Evolutionary conservation across 2,797 vertebrate species (phyloP).

Genomic region (Scolopax rusticola): DNA sequence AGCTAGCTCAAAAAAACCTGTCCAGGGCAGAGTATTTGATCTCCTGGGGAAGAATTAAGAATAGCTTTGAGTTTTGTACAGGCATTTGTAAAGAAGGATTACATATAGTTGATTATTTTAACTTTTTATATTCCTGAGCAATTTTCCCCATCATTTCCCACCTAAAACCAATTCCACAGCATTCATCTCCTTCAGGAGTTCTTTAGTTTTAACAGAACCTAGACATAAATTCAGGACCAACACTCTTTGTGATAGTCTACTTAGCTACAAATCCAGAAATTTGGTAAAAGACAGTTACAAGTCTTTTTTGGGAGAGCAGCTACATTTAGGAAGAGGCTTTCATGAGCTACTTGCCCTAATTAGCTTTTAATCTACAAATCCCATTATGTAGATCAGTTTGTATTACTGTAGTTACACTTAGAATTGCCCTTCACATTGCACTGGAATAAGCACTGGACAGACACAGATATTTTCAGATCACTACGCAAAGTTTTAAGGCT

Average conservation of each 20-base stretch:
- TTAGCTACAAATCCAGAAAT: not conserved
- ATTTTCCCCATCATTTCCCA: not conserved
- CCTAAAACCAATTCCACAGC: not conserved
- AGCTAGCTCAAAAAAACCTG: not conserved
- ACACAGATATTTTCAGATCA: constrained; percentile 3
- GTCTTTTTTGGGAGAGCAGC: not conserved
- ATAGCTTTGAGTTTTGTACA: not conserved
- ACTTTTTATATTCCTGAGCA: not conserved
- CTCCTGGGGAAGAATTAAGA: not conserved
- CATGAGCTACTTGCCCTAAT: not conserved
- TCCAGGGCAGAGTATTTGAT: not conserved
- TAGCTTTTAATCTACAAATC: constrained; percentile 44
- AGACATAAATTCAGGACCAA: not conserved
- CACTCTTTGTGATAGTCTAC: not conserved
- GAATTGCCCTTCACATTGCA: not conserved
- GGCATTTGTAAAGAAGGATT: constrained; percentile 3
- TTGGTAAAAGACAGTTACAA: not conserved
- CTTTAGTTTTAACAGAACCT: not conserved
- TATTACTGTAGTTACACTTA: not conserved
- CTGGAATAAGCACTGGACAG: not conserved
- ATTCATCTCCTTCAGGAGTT: not conserved
- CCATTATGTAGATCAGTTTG: constrained; percentile 23
- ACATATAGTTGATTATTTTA: not conserved
- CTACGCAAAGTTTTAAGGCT: not conserved
- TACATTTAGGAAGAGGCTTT: constrained; percentile 2